Conservation (phyloP, 2,888 invertebrate genomes). For the Rhabditoides inermis region DNA sequence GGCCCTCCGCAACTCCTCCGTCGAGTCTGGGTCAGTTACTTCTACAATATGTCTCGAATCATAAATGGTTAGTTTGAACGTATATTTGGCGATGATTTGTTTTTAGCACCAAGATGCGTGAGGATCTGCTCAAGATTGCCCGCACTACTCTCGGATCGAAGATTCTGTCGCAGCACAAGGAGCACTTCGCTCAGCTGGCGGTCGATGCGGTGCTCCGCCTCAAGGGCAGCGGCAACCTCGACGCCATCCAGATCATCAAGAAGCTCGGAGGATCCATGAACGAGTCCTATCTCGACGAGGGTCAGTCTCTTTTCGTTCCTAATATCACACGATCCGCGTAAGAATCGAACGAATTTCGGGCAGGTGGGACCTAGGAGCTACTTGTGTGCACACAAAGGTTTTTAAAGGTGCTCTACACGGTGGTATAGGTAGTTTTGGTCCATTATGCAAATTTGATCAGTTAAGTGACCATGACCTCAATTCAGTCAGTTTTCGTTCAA, state of each 20-base stretch:
- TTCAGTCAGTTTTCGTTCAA: no score
- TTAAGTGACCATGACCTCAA: no score
- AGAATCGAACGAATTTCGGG: no score
- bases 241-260: constrained; percentile 94
- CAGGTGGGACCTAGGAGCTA: no score
- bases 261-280: constrained; percentile 83
- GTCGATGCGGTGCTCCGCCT: constrained; percentile 89
- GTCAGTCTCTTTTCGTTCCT: no score
- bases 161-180: constrained; percentile 91
- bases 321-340: no score
- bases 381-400: no score
- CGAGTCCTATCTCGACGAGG: constrained; percentile 85
- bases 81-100: not conserved
- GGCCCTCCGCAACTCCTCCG: constrained; percentile 71
- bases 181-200: constrained; percentile 84
- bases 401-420: no score
- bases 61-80: not conserved
- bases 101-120: constrained; percentile 61
- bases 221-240: constrained; percentile 82
- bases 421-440: no score
- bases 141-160: constrained; percentile 94
- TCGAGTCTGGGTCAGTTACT: constrained; percentile 65
- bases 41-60: not conserved
- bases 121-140: constrained; percentile 89
- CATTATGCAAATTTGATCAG: no score